Percentiles rank a stretch among this genome's conserved stretches.
phyloP scores from a whole-genome alignment of 2,113 vertebrate genomes.

The Podarcis raffonei region DNA sequence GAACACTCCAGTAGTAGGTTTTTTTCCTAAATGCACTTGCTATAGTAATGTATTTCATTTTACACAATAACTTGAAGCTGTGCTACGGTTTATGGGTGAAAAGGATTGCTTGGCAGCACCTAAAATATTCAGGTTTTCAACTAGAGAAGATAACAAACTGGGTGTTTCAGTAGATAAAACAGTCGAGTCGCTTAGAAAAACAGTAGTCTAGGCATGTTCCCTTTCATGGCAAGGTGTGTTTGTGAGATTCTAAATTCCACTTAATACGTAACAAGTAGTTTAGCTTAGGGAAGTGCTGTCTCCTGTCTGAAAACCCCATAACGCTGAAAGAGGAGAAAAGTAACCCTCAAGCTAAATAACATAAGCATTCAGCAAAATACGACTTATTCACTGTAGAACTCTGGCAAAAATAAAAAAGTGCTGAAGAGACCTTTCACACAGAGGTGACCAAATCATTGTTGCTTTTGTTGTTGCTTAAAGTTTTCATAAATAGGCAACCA shows the following conservation, averaged over 20 bases:
- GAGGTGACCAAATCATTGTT: no score
- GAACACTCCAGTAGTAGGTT: background rate
- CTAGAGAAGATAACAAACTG: constrained; percentile 15
- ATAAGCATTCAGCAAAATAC: background rate
- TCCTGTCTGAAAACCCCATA: background rate
- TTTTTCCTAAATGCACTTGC: background rate
- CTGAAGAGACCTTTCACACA: background rate
- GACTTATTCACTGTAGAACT: background rate
- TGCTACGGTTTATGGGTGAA: background rate
- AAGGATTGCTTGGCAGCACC: background rate
- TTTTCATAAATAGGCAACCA: no score
- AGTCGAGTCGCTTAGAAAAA: background rate
- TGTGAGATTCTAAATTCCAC: constrained; percentile 17
- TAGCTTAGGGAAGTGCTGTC: background rate
- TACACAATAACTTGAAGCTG: background rate
- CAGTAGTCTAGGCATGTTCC: background rate
- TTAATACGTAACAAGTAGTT: background rate
- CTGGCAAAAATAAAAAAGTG: background rate
- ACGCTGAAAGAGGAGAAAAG: background rate
- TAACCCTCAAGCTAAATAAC: background rate
- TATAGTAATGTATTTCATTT: background rate
- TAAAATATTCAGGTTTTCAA: background rate
- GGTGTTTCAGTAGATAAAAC: background rate
- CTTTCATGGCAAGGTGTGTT: background rate
- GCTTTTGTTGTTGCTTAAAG: no score